Evolutionary conservation across 1,140 invertebrate species (phyloP).

Genomic region (Microplitis mediator): DNA sequence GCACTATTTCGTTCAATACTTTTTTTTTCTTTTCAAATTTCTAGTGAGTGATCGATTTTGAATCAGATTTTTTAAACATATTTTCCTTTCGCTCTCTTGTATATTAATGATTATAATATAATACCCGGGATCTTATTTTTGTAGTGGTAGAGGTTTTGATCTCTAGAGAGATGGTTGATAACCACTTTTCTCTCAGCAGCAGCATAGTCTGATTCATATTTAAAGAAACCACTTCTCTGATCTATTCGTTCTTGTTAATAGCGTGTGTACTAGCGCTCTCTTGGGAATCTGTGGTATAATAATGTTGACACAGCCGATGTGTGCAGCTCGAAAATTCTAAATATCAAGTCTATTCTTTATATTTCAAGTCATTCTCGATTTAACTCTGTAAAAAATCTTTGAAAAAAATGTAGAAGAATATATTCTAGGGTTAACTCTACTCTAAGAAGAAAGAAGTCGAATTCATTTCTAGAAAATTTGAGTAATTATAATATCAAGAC

Average conservation of each 20-base stretch:
- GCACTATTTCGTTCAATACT: no score
- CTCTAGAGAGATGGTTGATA: background rate
- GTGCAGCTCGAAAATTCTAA: conserved; percentile 27
- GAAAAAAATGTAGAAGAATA: no score
- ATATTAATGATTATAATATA: background rate
- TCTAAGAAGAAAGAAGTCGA: no score
- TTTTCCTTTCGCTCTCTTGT: background rate
- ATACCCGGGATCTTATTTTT: background rate
- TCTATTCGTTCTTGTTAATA: conserved; percentile 38
- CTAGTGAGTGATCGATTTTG: background rate
- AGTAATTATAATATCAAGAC: no score
- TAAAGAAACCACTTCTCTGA: conserved; percentile 44
- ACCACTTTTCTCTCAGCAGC: background rate
- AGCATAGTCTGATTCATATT: conserved; percentile 40
- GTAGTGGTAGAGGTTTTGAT: background rate
- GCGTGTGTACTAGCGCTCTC: conserved; percentile 35
- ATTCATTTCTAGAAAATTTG: no score
- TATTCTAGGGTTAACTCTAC: no score
- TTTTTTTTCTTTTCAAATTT: background rate
- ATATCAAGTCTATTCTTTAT: conserved; percentile 37
- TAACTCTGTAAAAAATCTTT: no score
- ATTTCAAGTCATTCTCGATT: conserved; percentile 12
- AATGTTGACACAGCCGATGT: conserved; percentile 51
- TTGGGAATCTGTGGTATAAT: conserved; percentile 51
- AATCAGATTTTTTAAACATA: no score